A percentile compares a stretch with the other conserved stretches of the same genome.
phyloP scores from a whole-genome alignment of 2,888 invertebrate genomes.

The Rhamnusium bicolor region DNA sequence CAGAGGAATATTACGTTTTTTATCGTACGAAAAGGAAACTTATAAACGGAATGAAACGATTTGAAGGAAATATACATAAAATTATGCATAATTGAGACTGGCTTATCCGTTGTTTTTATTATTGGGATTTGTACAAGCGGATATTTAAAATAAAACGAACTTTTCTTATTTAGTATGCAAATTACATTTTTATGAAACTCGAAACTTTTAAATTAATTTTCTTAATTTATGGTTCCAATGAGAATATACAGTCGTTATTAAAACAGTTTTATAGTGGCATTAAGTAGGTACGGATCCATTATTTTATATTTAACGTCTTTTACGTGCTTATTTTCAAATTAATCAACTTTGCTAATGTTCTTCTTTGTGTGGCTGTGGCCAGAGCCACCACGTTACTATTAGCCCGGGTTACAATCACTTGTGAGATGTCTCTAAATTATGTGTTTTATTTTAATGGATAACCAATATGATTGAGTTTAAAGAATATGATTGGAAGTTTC shows the following conservation, averaged over 20 bases:
- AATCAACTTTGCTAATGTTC: too few species aligned
- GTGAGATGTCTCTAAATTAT: too few species aligned
- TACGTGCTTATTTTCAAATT: too few species aligned
- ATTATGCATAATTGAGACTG: constrained; percentile 5
- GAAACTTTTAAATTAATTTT: constrained; percentile 16
- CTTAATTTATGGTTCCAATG: neutral
- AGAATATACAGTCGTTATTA: neutral
- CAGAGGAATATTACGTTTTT: neutral
- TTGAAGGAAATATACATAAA: constrained; percentile 17
- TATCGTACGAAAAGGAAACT: neutral
- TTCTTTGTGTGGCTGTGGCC: too few species aligned
- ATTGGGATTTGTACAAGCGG: constrained; percentile 1
- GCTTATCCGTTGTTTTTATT: constrained; percentile 10
- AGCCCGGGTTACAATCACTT: too few species aligned
- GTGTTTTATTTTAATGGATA: too few species aligned
- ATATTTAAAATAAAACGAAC: constrained; percentile 3
- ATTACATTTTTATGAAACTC: constrained; percentile 5
- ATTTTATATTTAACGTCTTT: too few species aligned
- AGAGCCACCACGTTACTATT: too few species aligned
- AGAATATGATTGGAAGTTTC: too few species aligned
- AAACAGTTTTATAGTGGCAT: too few species aligned
- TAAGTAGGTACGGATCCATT: too few species aligned
- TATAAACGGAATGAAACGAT: neutral
- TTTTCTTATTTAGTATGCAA: constrained; percentile 5
- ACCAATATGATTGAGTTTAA: too few species aligned